Evolutionary conservation across 2,113 vertebrate genomes (phyloP).

Genomic region (Donacobius atricapilla): DNA sequence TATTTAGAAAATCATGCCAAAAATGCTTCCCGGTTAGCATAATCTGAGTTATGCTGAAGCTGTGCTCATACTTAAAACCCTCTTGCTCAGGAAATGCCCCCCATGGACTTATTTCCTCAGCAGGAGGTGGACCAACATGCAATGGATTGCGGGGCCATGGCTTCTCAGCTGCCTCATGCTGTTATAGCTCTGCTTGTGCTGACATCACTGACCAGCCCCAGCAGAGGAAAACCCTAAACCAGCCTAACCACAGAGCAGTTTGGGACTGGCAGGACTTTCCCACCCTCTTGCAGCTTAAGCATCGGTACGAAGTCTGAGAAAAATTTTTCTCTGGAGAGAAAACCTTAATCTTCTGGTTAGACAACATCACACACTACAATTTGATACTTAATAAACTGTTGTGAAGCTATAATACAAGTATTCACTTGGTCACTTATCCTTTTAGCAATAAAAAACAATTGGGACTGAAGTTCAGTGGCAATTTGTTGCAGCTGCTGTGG

Average conservation of each 20-base stretch:
- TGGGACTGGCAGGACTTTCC: neutral
- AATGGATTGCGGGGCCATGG: accelerated
- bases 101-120: neutral
- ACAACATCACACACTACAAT: neutral
- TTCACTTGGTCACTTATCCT: conserved; percentile 43
- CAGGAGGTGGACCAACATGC: neutral
- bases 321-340: conserved; percentile 22
- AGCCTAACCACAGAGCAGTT: neutral
- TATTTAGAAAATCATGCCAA: neutral
- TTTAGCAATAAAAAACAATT: conserved; percentile 49
- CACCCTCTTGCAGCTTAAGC: neutral
- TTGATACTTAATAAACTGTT: conserved; percentile 38
- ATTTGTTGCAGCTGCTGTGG: conserved; percentile 64
- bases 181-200: neutral
- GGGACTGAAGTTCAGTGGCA: conserved; percentile 36
- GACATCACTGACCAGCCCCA: neutral
- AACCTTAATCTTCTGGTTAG: conserved; percentile 54
- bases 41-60: neutral
- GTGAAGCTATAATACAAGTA: neutral
- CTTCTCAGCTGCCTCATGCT: neutral
- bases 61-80: neutral
- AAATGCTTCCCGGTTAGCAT: neutral
- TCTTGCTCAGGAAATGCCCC: neutral
- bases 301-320: neutral
- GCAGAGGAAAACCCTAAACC: neutral